These are phyloP conservation scores for Cryptophagus acutangulus DNA, from an alignment of 2,888 invertebrate genomes.

Conservation along the genomic window DNA sequence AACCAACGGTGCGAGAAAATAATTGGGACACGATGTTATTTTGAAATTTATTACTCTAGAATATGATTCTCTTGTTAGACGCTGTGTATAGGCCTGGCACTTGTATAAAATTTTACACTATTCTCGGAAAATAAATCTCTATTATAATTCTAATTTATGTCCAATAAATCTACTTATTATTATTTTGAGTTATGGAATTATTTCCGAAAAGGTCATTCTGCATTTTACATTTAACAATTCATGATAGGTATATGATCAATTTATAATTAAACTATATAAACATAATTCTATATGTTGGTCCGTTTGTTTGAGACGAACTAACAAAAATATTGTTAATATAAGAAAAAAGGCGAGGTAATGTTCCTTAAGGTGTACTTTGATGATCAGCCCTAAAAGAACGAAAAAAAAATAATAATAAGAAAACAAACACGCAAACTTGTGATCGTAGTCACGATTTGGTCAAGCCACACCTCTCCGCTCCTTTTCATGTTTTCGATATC, in stretches of 20 bases:
- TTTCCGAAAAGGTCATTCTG: constrained; percentile 34
- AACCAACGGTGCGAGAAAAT: constrained; percentile 48
- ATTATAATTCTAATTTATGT: constrained; percentile 40
- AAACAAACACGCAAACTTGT: constrained; percentile 28
- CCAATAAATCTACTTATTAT: constrained; percentile 38
- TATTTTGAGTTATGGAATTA: constrained; percentile 37
- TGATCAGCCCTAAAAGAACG: constrained; percentile 16
- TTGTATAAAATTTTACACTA: constrained; percentile 5
- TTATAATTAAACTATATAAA: not conserved
- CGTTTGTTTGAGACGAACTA: not conserved
- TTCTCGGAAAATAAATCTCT: constrained; percentile 37
- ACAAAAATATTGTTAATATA: not conserved
- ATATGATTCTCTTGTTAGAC: constrained; percentile 5
- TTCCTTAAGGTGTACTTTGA: constrained; percentile 22
- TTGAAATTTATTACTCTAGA: constrained; percentile 44
- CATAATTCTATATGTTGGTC: too few relatives aligned
- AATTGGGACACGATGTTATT: constrained; percentile 49
- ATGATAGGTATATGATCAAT: not conserved
- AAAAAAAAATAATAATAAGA: constrained; percentile 3
- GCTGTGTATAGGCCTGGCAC: not conserved
- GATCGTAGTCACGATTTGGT: constrained; percentile 32
- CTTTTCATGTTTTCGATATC: constrained; percentile 25
- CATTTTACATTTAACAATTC: not conserved
- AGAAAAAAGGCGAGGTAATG: constrained; percentile 16
- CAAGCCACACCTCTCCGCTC: constrained; percentile 22